Conservation (phyloP, 2,888 invertebrate species). For the Leptinotarsa peninsularis region DNA sequence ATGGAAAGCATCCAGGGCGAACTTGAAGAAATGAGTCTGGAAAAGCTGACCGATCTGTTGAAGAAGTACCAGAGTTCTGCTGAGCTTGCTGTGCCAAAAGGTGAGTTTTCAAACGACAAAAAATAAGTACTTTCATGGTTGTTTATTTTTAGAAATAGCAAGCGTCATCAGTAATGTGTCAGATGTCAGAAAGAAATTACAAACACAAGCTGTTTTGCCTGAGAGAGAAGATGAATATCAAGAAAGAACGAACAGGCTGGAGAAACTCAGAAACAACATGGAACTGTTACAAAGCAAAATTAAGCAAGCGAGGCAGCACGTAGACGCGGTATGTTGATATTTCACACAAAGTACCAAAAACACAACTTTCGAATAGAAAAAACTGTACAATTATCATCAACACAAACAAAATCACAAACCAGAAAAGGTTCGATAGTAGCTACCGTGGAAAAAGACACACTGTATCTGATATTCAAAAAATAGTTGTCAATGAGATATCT, state of each 20-base stretch:
- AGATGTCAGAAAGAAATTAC: conserved; percentile 38
- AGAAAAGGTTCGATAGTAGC: too few species aligned
- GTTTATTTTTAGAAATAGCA: conserved; percentile 41
- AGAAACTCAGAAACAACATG: conserved; percentile 69
- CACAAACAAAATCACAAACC: too few species aligned
- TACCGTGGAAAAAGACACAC: too few species aligned
- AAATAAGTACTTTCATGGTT: background rate
- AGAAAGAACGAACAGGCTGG: conserved; percentile 27
- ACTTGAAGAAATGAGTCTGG: conserved; percentile 57
- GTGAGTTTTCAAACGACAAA: conserved; percentile 44
- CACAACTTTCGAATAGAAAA: too few species aligned
- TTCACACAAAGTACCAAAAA: too few species aligned
- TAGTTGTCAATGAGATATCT: too few species aligned
- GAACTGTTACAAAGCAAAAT: conserved; percentile 79
- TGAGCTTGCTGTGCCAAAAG: conserved; percentile 56
- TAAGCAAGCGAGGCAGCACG: conserved; percentile 82
- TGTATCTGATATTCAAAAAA: too few species aligned
- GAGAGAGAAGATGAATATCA: conserved; percentile 18
- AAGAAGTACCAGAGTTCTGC: conserved; percentile 58
- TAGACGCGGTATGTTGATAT: conserved; percentile 76
- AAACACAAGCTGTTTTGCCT: conserved; percentile 32
- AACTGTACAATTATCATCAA: too few species aligned
- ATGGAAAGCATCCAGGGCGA: conserved; percentile 59
- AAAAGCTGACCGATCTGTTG: conserved; percentile 56
- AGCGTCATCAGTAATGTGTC: conserved; percentile 42